Evolutionary conservation across 2,888 invertebrate species (phyloP).

Genomic region (Sialis fuliginosa): DNA sequence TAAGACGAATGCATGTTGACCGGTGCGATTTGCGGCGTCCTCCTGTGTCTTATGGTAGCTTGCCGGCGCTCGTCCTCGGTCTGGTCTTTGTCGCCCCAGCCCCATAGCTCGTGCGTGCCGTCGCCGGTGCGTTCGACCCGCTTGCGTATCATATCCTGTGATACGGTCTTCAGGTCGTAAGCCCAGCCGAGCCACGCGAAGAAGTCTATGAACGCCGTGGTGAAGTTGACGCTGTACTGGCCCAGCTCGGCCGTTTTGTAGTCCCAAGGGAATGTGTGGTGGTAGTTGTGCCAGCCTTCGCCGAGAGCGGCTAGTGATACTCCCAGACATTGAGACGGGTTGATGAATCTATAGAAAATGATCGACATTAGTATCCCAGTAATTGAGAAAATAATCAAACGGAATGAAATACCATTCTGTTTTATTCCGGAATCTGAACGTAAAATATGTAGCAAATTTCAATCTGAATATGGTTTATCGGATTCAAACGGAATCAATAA

Average conservation of each 20-base stretch:
- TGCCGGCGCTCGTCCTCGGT: constrained; percentile 20
- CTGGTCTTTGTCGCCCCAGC: constrained; percentile 60
- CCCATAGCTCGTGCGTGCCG: constrained; percentile 59
- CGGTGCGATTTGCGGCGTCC: too few species aligned
- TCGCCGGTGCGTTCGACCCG: constrained; percentile 59
- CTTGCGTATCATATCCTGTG: constrained; percentile 45
- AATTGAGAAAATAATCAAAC: too few species aligned
- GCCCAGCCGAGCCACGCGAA: constrained; percentile 74
- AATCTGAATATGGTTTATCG: too few species aligned
- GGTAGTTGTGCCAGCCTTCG: constrained; percentile 79
- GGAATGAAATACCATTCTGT: too few species aligned
- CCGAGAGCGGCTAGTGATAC: constrained; percentile 52
- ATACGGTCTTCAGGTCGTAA: constrained; percentile 70
- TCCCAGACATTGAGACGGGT: constrained; percentile 50
- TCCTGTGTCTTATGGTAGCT: constrained; percentile 13
- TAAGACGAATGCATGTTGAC: too few species aligned
- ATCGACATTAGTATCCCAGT: too few species aligned
- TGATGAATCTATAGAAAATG: constrained; percentile 33
- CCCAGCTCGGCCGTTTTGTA: constrained; percentile 70
- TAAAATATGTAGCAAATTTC: too few species aligned
- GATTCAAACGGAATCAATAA: too few species aligned
- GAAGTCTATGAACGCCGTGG: constrained; percentile 61
- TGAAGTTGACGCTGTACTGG: constrained; percentile 50
- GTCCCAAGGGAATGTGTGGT: constrained; percentile 74
- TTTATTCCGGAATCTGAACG: too few species aligned